Evolutionary conservation across 2,113 vertebrate species (phyloP), one percentile per base, ranked within the genome.

Genomic region (Pseudopodoces humilis): DNA sequence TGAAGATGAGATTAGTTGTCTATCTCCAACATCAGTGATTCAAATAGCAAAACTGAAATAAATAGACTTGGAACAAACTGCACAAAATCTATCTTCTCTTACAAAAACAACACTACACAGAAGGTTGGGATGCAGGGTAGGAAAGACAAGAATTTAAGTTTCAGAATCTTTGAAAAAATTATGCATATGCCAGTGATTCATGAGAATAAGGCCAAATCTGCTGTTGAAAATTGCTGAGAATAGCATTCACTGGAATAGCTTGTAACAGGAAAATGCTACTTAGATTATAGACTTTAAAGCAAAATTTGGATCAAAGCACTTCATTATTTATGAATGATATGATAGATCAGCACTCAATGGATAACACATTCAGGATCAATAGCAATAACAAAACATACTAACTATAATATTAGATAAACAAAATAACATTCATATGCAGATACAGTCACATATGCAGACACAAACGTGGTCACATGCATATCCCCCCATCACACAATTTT

Each of bases 401-500:
- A 18, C 10, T 27, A 13, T 28, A 69, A 24, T 17, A 43, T 6
- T 11, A 33, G 12, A 43, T 11, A 24, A 37, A 65, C 41, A n/a
- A 20, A 67, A 18, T 27, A 56, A 56, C 13, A 55, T 7, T 21
- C 7, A n/a, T 13, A 47, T 22, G 13, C 7, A 46, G 15, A n/a
- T 3, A 28, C 1, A 63, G 27, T 5, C 35, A 24, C 6, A 9
- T 14, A 60, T 21, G 21, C 6, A 49, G 20, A 35, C 10, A 28
- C 25, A n/a, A 6, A 22, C 4, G 27, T 0, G 10, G 22, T 7
- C 30, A n/a, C 21, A 14, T 11, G 15, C 10, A 4, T 33, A 50
- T 37, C 7, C 5, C 1, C 1, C 6, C 13, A 0, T n/a, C 9
- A 59, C 56, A 69, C 23, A 58, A 33, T 30, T 15, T 77, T 63